A percentile compares a stretch with the other conserved stretches of the same genome.
phyloP scores from a whole-genome alignment of 2,113 vertebrate genomes.

The Callithrix jacchus region DNA sequence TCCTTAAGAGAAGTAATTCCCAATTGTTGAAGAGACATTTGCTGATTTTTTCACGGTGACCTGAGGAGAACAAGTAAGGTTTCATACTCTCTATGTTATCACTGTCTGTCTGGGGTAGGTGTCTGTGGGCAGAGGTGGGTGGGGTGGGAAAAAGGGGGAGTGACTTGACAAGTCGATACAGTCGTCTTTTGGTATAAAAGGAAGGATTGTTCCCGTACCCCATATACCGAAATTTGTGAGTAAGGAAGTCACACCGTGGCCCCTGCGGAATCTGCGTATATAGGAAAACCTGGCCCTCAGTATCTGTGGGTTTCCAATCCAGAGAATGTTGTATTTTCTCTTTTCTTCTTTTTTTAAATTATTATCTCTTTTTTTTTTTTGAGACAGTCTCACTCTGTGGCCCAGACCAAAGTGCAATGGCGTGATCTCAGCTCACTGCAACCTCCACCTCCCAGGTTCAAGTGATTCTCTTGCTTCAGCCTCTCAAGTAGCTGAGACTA shows the following conservation, averaged over 20 bases:
- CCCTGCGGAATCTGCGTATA: not conserved
- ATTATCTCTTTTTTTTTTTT: too few relatives aligned
- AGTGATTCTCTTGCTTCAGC: too few relatives aligned
- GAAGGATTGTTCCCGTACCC: not conserved
- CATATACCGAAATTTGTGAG: not conserved
- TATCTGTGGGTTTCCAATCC: not conserved
- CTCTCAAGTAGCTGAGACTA: too few relatives aligned
- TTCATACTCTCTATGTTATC: accelerated
- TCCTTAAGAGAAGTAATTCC: not conserved
- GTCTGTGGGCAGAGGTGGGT: not conserved
- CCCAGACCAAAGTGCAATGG: too few relatives aligned
- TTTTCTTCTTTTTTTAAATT: too few relatives aligned
- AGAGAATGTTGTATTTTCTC: not conserved
- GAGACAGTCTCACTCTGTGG: too few relatives aligned
- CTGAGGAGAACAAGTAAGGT: not conserved
- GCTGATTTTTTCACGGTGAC: not conserved
- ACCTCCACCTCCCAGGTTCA: too few relatives aligned
- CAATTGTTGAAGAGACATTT: not conserved
- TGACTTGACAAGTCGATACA: not conserved
- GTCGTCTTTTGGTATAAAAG: not conserved
- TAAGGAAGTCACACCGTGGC: not conserved
- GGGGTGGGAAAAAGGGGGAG: too few relatives aligned
- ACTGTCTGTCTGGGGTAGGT: too few relatives aligned
- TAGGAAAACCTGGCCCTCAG: not conserved
- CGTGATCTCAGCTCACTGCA: too few relatives aligned